Evolutionary conservation across 2,888 invertebrate genomes (phyloP).

Genomic region (Elmis aenea): DNA sequence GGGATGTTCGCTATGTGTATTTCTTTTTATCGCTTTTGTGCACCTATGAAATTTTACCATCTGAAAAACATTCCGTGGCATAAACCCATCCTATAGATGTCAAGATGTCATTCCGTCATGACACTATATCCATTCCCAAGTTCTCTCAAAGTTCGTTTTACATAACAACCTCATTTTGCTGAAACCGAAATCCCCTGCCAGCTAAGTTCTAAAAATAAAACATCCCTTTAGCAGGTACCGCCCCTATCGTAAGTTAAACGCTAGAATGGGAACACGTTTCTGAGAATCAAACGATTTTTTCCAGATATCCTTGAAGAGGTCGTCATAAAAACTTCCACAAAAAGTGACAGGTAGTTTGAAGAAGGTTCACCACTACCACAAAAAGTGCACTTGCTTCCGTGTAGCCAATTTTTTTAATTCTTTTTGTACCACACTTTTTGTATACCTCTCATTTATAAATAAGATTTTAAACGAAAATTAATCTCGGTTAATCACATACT

Average conservation of each 20-base stretch:
- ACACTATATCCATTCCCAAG: conserved; percentile 4
- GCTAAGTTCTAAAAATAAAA: conserved; percentile 6
- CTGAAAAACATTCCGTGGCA: too few relatives aligned
- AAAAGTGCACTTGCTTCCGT: too few relatives aligned
- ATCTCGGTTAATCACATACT: too few relatives aligned
- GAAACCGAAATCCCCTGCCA: conserved; percentile 5
- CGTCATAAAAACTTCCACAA: conserved; percentile 6
- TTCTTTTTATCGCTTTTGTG: too few relatives aligned
- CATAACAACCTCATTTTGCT: conserved; percentile 9
- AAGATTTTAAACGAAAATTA: too few relatives aligned
- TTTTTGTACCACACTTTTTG: too few relatives aligned
- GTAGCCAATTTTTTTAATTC: too few relatives aligned
- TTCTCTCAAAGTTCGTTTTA: conserved; percentile 3
- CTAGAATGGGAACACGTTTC: conserved; percentile 6
- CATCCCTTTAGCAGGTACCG: conserved; percentile 7
- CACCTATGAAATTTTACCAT: too few relatives aligned
- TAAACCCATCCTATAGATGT: conserved; percentile 8
- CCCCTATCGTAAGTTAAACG: conserved; percentile 7
- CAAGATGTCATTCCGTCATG: conserved; percentile 7
- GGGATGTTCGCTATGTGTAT: too few relatives aligned
- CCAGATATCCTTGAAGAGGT: conserved; percentile 4
- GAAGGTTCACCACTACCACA: too few relatives aligned
- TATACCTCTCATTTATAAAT: too few relatives aligned
- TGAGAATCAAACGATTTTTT: conserved; percentile 9
- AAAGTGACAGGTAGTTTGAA: conserved; percentile 10